Evolutionary conservation across 1,140 invertebrate genomes (phyloP).

Genomic region (Potamilus streckersoni): DNA sequence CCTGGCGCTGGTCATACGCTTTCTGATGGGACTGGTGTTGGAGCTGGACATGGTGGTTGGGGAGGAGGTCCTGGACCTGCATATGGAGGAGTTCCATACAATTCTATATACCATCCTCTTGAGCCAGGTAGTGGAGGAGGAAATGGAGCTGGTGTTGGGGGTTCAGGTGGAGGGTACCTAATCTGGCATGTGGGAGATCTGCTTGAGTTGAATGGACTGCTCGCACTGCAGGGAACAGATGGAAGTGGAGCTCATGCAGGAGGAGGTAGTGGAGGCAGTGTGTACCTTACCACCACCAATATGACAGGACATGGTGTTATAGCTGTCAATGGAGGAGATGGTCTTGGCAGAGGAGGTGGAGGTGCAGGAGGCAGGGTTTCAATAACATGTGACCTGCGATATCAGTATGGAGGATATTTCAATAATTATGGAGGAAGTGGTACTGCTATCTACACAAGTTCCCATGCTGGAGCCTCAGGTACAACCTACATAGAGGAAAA

Average conservation of each 20-base stretch:
- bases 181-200: conserved; percentile 47
- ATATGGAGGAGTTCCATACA: conserved; percentile 55
- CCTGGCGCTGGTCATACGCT: conserved; percentile 43
- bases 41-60: conserved; percentile 54
- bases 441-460: conserved; percentile 11
- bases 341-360: conserved; percentile 46
- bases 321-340: conserved; percentile 49
- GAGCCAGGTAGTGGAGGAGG: conserved; percentile 53
- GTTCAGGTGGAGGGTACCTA: conserved; percentile 48
- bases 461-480: conserved; percentile 49
- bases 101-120: conserved; percentile 45
- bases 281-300: conserved; percentile 49
- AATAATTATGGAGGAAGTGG: conserved; percentile 53
- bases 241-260: conserved; percentile 41
- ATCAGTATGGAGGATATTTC: conserved; percentile 52
- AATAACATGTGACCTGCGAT: conserved; percentile 50
- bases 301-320: conserved; percentile 57
- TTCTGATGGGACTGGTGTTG: conserved; percentile 30
- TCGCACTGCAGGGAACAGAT: conserved; percentile 42
- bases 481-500: conserved; percentile 57
- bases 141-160: conserved; percentile 46
- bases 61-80: conserved; percentile 48
- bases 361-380: conserved; percentile 52
- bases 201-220: conserved; percentile 50
- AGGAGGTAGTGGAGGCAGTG: conserved; percentile 53